Conservation (phyloP, 1,140 invertebrate species). For the Sinella curviseta region DNA sequence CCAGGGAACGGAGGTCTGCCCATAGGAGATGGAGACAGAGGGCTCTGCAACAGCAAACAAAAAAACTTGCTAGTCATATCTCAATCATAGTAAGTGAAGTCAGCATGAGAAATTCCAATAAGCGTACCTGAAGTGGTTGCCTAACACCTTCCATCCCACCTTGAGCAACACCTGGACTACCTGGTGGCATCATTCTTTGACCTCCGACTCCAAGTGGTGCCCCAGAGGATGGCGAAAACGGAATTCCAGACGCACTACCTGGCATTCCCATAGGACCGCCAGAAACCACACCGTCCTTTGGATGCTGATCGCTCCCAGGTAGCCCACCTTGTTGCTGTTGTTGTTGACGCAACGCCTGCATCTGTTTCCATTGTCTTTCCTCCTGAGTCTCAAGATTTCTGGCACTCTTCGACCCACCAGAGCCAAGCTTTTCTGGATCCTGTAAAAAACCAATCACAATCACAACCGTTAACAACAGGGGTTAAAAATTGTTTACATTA, state of each 20-base stretch:
- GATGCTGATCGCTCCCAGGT: slow-evolving; percentile 64
- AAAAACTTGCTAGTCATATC: too few species aligned
- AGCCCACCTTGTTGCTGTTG: slow-evolving; percentile 78
- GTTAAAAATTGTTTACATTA: background rate
- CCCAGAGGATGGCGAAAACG: background rate
- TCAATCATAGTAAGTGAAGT: too few species aligned
- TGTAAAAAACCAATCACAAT: slow-evolving; percentile 50
- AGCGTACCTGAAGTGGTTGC: slow-evolving; percentile 60
- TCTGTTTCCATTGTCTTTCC: slow-evolving; percentile 81
- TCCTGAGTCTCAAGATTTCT: slow-evolving; percentile 69
- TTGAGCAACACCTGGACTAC: slow-evolving; percentile 39
- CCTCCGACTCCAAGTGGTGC: slow-evolving; percentile 15
- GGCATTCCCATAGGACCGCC: slow-evolving; percentile 24
- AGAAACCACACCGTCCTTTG: background rate
- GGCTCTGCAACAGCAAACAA: slow-evolving; percentile 52
- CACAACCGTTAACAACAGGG: background rate
- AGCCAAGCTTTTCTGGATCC: slow-evolving; percentile 69
- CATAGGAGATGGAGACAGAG: slow-evolving; percentile 54
- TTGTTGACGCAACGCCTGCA: slow-evolving; percentile 75
- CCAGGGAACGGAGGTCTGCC: slow-evolving; percentile 56
- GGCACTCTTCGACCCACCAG: slow-evolving; percentile 62
- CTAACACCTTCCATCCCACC: slow-evolving; percentile 53
- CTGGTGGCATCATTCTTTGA: slow-evolving; percentile 23
- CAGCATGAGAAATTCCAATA: too few species aligned
- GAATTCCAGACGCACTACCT: background rate